Base-by-base conservation (phyloP, 2,797 vertebrate genomes). In the Gymnothorax reevesii region DNA sequence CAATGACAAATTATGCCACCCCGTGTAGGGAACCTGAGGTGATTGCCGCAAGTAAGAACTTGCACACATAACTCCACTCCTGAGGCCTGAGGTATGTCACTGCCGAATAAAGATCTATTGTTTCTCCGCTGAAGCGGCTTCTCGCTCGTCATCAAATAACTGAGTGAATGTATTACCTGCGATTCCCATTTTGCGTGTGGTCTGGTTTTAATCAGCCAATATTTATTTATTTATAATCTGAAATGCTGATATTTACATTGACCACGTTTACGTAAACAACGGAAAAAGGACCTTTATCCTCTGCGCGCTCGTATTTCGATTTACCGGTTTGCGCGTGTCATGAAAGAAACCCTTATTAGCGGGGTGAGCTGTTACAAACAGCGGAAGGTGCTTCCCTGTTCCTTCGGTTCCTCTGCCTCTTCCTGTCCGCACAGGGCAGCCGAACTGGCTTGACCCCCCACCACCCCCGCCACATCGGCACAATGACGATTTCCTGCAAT, bases 401-500 rank as follows among this genome's bases (percentile, higher is more conserved):
- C 80, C 71, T 62, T 86, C 60, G 55, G 60, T 85, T 87, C 75
- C 87, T 88, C 75, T 57, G n/a, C 64, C 87, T 87, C 87, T 87
- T 87, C 85, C 84, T 86, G 84, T 85, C 73, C 73, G 87, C 84
- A 87, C 82, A 87, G 84, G 84, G 86, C 85, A 57, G 49, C 12
- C 83, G 88, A 87, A 88, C 90, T 73, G 79, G 79, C 64, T 80
- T 88, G 87, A 90, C 84, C 89, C 85, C 54, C 55, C 75, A 87
- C 84, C 86, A 82, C 85, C 75, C 54, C 55, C 75, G 88, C 84
- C 86, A 82, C 87, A 84, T 64, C 77, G 87, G 87, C 64, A 69
- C 64, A 69, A 69, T 69, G 64, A 60, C 66, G 87, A 87, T 87
- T 90, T 90, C 91, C 90, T 91, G 87, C 83, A 86, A 90, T 91